Evolutionary conservation across 2,888 invertebrate genomes (phyloP).

Genomic region (Dastarcus helophoroides): DNA sequence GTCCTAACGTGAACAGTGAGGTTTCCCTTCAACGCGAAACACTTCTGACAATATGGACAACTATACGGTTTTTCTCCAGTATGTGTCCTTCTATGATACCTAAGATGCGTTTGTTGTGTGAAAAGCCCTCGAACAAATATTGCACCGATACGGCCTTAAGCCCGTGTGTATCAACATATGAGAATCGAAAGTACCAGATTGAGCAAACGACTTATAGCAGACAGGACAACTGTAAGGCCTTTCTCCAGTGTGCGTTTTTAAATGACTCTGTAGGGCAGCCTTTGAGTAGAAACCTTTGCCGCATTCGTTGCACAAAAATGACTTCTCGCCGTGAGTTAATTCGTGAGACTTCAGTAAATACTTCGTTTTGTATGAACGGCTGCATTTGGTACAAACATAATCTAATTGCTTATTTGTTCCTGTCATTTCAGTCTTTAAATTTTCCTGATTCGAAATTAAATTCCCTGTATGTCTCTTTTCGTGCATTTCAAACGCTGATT

Average conservation of each 20-base stretch:
- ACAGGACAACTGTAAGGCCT: slow-evolving; percentile 32
- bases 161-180: slow-evolving; percentile 25
- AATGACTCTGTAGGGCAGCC: slow-evolving; percentile 18
- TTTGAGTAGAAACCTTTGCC: slow-evolving; percentile 18
- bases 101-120: slow-evolving; percentile 34
- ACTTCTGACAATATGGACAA: slow-evolving; percentile 35
- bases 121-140: slow-evolving; percentile 20
- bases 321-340: slow-evolving; percentile 17
- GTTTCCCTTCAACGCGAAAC: slow-evolving; percentile 33
- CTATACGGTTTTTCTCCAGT: slow-evolving; percentile 35
- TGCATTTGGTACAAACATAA: slow-evolving; percentile 10
- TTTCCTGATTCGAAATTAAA: background rate
- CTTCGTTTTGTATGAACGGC: slow-evolving; percentile 13
- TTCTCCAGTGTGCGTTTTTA: slow-evolving; percentile 25
- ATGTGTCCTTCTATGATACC: slow-evolving; percentile 33
- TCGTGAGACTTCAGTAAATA: slow-evolving; percentile 15
- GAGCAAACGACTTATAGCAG: slow-evolving; percentile 30
- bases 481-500: slow-evolving; percentile 13
- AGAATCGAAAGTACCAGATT: slow-evolving; percentile 22
- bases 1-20: slow-evolving; percentile 33
- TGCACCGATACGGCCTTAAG: slow-evolving; percentile 20
- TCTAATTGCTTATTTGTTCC: background rate
- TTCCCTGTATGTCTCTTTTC: slow-evolving; percentile 13
- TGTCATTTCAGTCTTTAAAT: background rate
- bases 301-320: slow-evolving; percentile 18